phyloP scores from a whole-genome alignment of 2,113 vertebrate genomes.

The Camelus dromedarius region DNA sequence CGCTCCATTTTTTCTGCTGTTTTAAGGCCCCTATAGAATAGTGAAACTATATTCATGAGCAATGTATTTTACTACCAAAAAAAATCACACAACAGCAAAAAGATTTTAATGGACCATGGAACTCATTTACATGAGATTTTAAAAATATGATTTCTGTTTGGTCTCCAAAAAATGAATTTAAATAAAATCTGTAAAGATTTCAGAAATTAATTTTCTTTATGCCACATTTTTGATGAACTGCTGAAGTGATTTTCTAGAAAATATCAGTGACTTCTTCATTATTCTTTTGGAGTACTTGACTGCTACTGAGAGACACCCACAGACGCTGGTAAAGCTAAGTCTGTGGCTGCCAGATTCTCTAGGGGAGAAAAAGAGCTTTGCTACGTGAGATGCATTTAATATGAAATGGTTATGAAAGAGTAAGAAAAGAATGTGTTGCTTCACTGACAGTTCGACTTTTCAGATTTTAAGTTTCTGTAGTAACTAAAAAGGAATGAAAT shows the following conservation, averaged over 20 bases:
- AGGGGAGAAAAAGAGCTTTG: conserved; percentile 60
- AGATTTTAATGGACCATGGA: conserved; percentile 59
- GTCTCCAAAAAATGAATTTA: conserved; percentile 59
- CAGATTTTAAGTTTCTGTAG: conserved; percentile 63
- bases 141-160: conserved; percentile 68
- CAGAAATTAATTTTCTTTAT: conserved; percentile 72
- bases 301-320: conserved; percentile 52
- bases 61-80: conserved; percentile 56
- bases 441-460: conserved; percentile 48
- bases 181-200: conserved; percentile 68
- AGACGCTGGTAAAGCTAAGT: conserved; percentile 12
- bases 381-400: conserved; percentile 51
- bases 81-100: conserved; percentile 48
- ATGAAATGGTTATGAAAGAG: conserved; percentile 57
- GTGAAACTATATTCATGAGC: conserved; percentile 44
- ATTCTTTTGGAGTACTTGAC: conserved; percentile 14
- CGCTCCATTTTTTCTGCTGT: background rate
- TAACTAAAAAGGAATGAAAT: conserved; percentile 39
- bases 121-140: conserved; percentile 63
- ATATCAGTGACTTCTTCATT: conserved; percentile 39
- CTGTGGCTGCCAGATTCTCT: conserved; percentile 54
- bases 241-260: conserved; percentile 59
- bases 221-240: conserved; percentile 66
- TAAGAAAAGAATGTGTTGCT: conserved; percentile 49
- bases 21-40: background rate